Evolutionary conservation across 1,140 invertebrate genomes (phyloP).

Genomic region (Cydia fagiglandana): DNA sequence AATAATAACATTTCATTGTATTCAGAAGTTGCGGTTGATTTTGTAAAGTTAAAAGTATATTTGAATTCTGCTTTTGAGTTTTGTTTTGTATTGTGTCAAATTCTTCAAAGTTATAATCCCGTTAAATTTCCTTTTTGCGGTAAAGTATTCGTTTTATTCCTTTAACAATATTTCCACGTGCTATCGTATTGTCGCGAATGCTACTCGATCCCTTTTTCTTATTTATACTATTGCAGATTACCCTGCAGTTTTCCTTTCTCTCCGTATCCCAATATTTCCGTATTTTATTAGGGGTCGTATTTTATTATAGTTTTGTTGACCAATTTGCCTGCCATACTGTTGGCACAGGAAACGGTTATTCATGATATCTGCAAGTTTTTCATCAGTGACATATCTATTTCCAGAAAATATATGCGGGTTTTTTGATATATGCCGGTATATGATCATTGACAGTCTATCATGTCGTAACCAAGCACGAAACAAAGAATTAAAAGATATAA

Average conservation of each 20-base stretch:
- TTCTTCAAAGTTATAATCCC: no score
- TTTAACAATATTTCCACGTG: background rate
- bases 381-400: conserved; percentile 1
- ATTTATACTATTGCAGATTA: background rate
- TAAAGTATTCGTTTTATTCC: background rate
- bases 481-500: no score
- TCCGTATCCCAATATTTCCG: background rate
- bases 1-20: no score
- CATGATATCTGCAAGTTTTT: background rate
- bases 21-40: background rate
- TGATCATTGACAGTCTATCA: no score
- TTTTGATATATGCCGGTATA: background rate
- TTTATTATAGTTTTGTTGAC: background rate
- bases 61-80: background rate
- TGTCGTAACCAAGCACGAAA: no score
- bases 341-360: background rate
- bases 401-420: background rate
- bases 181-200: background rate
- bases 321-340: background rate
- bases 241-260: background rate
- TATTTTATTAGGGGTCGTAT: background rate
- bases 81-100: no score
- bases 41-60: background rate
- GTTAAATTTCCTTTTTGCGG: background rate
- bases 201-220: background rate